Evolutionary conservation across 2,113 vertebrate genomes (phyloP).

Genomic region (Serinus canaria): DNA sequence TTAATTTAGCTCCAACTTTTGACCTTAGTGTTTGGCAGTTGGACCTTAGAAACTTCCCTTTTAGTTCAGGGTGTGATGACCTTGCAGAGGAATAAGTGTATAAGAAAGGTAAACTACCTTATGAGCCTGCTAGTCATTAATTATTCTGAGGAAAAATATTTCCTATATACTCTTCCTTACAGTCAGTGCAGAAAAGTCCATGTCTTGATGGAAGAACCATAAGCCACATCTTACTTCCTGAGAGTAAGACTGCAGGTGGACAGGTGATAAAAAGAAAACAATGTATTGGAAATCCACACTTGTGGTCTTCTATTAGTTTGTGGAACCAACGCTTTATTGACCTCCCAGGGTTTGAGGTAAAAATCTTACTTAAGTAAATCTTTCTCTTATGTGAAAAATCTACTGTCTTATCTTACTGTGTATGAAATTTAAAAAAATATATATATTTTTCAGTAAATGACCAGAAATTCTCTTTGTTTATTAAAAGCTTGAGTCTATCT

Average conservation of each 20-base stretch:
- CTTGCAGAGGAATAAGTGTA: not conserved
- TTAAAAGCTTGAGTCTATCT: not conserved
- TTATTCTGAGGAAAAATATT: not conserved
- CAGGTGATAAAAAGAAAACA: not conserved
- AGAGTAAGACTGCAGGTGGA: not conserved
- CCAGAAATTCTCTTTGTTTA: not conserved
- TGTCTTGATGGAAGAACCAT: not conserved
- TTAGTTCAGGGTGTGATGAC: not conserved
- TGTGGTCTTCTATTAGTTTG: not conserved
- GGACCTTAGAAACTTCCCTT: not conserved
- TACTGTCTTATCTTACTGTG: not conserved
- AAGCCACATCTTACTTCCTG: not conserved
- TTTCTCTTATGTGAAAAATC: not conserved
- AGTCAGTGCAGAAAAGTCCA: not conserved
- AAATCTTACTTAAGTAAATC: not conserved
- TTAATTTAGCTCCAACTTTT: not conserved
- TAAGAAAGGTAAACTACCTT: not conserved
- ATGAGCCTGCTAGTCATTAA: not conserved
- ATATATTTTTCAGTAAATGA: not conserved
- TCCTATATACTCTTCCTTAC: not conserved
- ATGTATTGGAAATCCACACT: not conserved
- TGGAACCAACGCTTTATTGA: not conserved
- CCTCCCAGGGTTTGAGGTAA: not conserved
- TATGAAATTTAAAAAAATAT: not conserved
- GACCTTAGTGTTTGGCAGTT: not conserved